Conservation (phyloP, 2,797 vertebrate genomes). For the Diplodus puntazzo region DNA sequence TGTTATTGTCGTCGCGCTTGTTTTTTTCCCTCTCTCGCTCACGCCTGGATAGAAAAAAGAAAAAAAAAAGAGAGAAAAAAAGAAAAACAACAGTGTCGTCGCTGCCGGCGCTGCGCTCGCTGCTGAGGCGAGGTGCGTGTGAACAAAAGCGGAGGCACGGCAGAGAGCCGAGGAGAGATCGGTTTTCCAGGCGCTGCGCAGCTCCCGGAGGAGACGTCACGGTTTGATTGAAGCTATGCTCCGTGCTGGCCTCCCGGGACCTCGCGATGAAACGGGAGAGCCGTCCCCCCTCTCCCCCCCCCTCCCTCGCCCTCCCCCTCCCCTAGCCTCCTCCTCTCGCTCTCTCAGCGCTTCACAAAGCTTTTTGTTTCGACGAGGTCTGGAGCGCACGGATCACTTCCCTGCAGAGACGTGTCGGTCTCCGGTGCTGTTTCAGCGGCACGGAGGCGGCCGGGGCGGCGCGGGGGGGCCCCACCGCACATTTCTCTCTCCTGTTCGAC, state of each 20-base stretch:
- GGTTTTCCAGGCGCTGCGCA: constrained; percentile 84
- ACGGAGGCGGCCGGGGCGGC: constrained; percentile 28
- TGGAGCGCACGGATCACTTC: constrained; percentile 82
- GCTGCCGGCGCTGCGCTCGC: constrained; percentile 70
- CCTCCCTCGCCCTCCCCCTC: not conserved
- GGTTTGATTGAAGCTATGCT: constrained; percentile 88
- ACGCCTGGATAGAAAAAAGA: constrained; percentile 59
- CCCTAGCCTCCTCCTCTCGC: not conserved
- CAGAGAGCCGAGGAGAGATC: constrained; percentile 81
- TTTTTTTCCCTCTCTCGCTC: constrained; percentile 27
- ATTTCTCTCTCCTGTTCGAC: constrained; percentile 14
- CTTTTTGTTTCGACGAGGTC: constrained; percentile 84
- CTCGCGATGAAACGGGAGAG: constrained; percentile 85
- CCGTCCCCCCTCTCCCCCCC: constrained; percentile 4
- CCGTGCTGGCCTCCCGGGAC: constrained; percentile 84
- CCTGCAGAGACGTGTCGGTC: constrained; percentile 70
- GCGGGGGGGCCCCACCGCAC: constrained; percentile 5
- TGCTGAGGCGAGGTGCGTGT: constrained; percentile 77
- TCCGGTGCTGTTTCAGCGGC: constrained; percentile 43
- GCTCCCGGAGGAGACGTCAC: constrained; percentile 88
- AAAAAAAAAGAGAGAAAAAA: constrained; percentile 53
- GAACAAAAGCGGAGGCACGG: constrained; percentile 81
- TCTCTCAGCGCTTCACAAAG: constrained; percentile 78
- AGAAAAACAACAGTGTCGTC: constrained; percentile 67
- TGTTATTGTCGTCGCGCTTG: constrained; percentile 58